A percentile compares a stretch with the other conserved stretches of the same genome.
Evolutionary conservation across 2,113 vertebrate genomes (phyloP).

Genomic region (Hystrix brachyura): DNA sequence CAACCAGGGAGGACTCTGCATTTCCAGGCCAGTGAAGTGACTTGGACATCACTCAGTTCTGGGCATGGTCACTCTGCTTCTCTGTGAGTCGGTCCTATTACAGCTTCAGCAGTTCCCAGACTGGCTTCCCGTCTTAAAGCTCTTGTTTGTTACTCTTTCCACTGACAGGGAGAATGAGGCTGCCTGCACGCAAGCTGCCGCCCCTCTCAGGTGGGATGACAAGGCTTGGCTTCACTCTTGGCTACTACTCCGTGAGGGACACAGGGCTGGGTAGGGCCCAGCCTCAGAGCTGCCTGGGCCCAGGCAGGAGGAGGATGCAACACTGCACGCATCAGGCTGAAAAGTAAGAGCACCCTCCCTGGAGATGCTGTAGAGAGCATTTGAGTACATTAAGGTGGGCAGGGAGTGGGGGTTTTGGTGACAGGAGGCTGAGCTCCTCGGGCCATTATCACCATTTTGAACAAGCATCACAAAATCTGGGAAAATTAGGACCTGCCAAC

Average conservation of each 20-base stretch:
- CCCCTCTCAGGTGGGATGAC: background rate
- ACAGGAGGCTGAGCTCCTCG: background rate
- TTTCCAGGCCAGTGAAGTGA: slow-evolving; percentile 20
- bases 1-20: background rate
- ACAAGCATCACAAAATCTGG: background rate
- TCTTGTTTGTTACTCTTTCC: background rate
- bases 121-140: background rate
- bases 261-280: background rate
- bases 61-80: slow-evolving; percentile 13
- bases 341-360: background rate
- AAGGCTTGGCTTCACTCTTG: background rate
- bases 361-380: background rate
- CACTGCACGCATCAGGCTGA: background rate
- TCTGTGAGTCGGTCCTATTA: background rate
- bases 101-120: background rate
- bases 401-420: background rate
- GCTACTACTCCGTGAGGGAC: background rate
- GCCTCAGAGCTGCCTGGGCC: background rate
- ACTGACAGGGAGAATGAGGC: background rate
- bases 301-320: background rate
- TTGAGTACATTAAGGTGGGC: background rate
- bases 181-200: background rate
- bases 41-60: background rate
- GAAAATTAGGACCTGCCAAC: background rate
- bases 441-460: background rate